Base-by-base conservation (phyloP, 2,888 invertebrate species). In the Glaucopsyche alexis region DNA sequence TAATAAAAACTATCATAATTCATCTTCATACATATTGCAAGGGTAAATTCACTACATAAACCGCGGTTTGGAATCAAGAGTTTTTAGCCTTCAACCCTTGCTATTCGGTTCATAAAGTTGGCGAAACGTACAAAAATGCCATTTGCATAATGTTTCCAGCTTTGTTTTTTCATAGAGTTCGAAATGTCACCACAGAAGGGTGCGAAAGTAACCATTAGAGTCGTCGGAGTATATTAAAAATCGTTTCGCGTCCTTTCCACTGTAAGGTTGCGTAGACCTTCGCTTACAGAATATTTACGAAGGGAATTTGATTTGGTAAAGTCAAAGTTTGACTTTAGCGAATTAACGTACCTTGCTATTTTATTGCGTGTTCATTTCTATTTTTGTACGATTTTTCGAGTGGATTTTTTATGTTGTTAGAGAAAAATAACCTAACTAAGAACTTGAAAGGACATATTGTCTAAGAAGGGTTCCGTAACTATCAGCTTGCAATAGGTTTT, bases 161-260 rank as follows among this genome's bases (percentile, higher is more conserved):
- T 87, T 91, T 92, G 90, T 91, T 92, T 92, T 93, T 91, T 91
- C 90, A 89, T 89, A 88, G 86, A 88, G 87, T 90, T 88, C 89
- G 87, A 93, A 93, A 93, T 93, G 93, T 93, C 93, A 93, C 91
- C 92, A 85, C 91, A 88, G 84, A 83, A 85, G 91, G 89, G 93
- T 89, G 91, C 85, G 87, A 91, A 89, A 87, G 88, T 84, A 85
- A 82, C 89, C 90, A 91, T 91, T 88, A 92, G 84, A 83, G 91
- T 90, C 92, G 86, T 89, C 83, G 80, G 84, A 86, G 86, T 89
- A 85, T 90, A 91, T 93, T 91, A 93, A 92, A 92, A 91, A 91
- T 87, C 89, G 88, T 86, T 89, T 86, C 83, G 86, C 85, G 84
- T 88, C 85, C 87, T 89, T 88, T 87, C 82, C 87, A 88, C 88